Conservation (phyloP, 2,113 vertebrate species). For the Otocyon megalotis region DNA sequence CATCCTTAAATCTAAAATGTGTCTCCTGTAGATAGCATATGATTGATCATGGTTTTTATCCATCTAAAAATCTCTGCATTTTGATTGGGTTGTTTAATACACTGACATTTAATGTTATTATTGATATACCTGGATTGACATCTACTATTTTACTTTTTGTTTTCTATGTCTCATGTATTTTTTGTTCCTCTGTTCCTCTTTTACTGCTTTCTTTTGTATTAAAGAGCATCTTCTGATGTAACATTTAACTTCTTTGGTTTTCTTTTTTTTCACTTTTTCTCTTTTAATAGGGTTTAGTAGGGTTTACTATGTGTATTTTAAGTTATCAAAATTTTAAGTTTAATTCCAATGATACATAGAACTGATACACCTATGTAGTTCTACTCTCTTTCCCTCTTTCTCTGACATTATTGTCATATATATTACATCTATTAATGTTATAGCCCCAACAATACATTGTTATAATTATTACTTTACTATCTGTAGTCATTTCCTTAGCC, state of each 20-base stretch:
- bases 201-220: background rate
- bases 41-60: background rate
- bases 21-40: background rate
- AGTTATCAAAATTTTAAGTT: background rate
- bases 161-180: background rate
- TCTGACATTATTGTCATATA: background rate
- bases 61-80: background rate
- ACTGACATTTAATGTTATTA: background rate
- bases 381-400: background rate
- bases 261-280: background rate
- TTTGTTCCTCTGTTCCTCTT: background rate
- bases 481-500: background rate
- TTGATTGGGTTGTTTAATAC: background rate
- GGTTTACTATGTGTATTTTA: background rate
- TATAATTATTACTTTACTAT: background rate
- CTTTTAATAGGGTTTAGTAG: background rate
- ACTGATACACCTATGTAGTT: background rate
- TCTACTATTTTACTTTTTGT: background rate
- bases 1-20: background rate
- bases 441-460: background rate
- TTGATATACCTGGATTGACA: background rate
- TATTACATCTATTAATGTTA: background rate
- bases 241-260: background rate
- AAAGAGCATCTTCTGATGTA: background rate
- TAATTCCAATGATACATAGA: background rate